Percentiles rank a stretch among this genome's conserved stretches.
These are phyloP conservation scores for Falco rusticolus DNA, from an alignment of 2,797 vertebrate species.

Conservation along the genomic window DNA sequence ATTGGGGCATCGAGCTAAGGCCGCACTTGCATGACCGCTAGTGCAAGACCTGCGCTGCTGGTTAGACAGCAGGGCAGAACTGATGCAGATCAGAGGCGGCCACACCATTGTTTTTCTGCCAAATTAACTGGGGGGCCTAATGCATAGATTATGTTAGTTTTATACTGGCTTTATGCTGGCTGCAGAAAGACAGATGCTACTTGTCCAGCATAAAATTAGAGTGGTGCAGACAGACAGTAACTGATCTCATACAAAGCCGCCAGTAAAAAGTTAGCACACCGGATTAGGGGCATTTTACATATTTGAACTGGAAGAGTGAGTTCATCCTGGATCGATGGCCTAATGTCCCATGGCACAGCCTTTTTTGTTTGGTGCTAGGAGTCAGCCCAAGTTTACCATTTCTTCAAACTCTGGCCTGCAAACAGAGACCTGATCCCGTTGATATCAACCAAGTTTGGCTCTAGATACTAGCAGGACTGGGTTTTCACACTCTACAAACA, in stretches of 20 bases:
- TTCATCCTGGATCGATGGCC: background rate
- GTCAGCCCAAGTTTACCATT: background rate
- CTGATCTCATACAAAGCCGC: background rate
- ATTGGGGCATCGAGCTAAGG: background rate
- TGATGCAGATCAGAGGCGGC: background rate
- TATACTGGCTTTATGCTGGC: background rate
- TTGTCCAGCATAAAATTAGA: constrained; percentile 2
- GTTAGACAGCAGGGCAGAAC: background rate
- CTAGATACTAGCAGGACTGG: background rate
- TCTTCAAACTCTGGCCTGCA: background rate
- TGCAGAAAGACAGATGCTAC: constrained; percentile 31
- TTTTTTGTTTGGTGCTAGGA: background rate
- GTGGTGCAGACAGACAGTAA: background rate
- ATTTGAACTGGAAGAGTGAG: background rate
- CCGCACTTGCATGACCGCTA: background rate
- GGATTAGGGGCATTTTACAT: background rate
- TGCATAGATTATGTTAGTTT: constrained; percentile 14
- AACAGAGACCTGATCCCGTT: background rate
- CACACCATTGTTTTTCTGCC: constrained; percentile 8
- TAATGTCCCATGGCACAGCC: background rate
- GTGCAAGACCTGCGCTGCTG: background rate
- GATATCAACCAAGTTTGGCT: background rate
- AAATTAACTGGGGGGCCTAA: background rate
- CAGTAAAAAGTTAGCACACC: constrained; percentile 17
- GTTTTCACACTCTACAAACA: background rate